phyloP scores from a whole-genome alignment of 2,113 vertebrate species.

The Pavo muticus region DNA sequence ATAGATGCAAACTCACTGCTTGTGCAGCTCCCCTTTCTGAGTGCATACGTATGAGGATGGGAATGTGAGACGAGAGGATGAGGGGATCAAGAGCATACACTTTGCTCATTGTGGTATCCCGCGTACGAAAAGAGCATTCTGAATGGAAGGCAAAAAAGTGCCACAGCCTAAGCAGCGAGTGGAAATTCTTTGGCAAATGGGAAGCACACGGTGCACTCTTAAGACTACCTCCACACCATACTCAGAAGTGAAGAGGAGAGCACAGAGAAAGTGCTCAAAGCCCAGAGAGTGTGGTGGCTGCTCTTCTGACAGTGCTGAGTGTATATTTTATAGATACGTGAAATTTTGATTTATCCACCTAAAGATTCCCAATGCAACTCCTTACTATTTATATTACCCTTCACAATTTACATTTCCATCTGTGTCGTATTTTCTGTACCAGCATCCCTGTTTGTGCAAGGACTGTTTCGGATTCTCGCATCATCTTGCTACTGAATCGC shows the following conservation, averaged over 20 bases:
- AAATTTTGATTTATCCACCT: background rate
- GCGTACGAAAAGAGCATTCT: constrained; percentile 28
- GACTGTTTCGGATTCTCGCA: background rate
- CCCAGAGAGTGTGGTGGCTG: background rate
- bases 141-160: constrained; percentile 17
- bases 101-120: background rate
- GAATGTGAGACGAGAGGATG: constrained; percentile 30
- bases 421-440: background rate
- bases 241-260: constrained; percentile 29
- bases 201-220: constrained; percentile 48
- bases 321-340: background rate
- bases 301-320: background rate
- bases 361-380: background rate
- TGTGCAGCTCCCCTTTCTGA: background rate
- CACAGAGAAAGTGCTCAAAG: constrained; percentile 50
- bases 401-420: background rate
- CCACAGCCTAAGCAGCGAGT: constrained; percentile 32
- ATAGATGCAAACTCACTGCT: background rate
- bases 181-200: constrained; percentile 53
- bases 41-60: background rate
- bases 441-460: background rate
- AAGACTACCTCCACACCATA: constrained; percentile 4
- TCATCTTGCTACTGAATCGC: background rate
- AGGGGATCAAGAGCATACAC: background rate
- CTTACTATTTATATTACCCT: background rate